A percentile compares a stretch with the other conserved stretches of the same genome.
These are phyloP conservation scores for Cyphomyrus discorhynchus DNA, from an alignment of 2,113 vertebrate genomes.

Conservation along the genomic window DNA sequence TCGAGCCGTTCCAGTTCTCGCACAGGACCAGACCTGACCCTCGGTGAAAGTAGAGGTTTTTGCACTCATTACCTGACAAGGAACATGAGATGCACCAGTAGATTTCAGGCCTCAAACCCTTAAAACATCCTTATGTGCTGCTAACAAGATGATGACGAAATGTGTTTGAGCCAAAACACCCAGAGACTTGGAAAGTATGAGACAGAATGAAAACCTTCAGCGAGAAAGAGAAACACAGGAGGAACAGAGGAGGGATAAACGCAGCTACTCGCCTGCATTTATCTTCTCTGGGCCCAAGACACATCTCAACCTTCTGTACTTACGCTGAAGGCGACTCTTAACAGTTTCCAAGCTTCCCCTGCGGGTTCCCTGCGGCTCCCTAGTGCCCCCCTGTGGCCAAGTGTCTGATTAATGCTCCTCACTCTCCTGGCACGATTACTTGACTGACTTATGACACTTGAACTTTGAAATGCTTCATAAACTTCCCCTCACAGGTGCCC, in stretches of 20 bases:
- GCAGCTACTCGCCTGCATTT: neutral
- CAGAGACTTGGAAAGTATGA: neutral
- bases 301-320: slow-evolving; percentile 9
- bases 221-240: neutral
- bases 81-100: neutral
- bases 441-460: neutral
- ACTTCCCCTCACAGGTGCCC: neutral
- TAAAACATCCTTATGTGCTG: too few relatives aligned
- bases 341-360: neutral
- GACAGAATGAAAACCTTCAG: neutral
- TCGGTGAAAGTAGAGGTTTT: neutral
- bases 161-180: neutral
- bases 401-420: neutral
- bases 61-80: neutral
- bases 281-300: slow-evolving; percentile 3
- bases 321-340: neutral
- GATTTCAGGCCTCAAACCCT: neutral
- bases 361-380: neutral
- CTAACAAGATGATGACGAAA: neutral
- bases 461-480: neutral
- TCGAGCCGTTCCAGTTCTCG: neutral
- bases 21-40: neutral
- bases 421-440: neutral
- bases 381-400: neutral
- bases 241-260: slow-evolving; percentile 6